Conservation (phyloP, 1,140 invertebrate genomes). For the Heliconius himera region DNA sequence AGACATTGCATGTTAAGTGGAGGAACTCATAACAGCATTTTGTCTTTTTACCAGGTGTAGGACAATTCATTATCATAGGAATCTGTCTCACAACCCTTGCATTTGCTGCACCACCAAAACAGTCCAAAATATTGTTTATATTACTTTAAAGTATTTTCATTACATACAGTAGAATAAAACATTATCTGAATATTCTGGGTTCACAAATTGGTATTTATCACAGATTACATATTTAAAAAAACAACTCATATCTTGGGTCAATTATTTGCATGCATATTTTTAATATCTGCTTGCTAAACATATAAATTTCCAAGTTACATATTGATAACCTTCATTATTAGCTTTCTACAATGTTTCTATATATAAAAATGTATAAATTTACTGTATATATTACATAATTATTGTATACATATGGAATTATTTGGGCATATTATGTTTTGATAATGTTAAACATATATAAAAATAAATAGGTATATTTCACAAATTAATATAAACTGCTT, state of each 20-base stretch:
- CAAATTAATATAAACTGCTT: not conserved
- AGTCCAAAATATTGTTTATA: too few relatives aligned
- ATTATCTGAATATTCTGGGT: constrained; percentile 20
- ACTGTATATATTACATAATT: not conserved
- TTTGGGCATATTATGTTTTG: not conserved
- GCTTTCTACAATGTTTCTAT: not conserved
- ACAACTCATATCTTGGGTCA: constrained; percentile 27
- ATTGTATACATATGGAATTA: not conserved
- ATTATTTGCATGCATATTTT: constrained; percentile 30
- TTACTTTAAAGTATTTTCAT: not conserved
- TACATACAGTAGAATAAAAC: not conserved
- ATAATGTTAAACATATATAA: too few relatives aligned
- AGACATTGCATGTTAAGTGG: too few relatives aligned
- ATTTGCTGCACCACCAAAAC: too few relatives aligned
- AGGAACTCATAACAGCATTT: too few relatives aligned
- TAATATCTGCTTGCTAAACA: constrained; percentile 27
- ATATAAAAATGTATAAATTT: not conserved
- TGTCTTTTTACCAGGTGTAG: too few relatives aligned
- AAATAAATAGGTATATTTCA: not conserved
- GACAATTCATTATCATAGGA: too few relatives aligned
- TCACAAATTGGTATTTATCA: constrained; percentile 24
- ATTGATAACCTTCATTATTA: not conserved
- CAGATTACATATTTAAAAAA: constrained; percentile 21
- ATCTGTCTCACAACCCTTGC: too few relatives aligned
- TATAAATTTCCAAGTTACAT: constrained; percentile 4